Evolutionary conservation across 92 coral and sea anemone species (phyloP).

Genomic region (Paramuricea clavata): DNA sequence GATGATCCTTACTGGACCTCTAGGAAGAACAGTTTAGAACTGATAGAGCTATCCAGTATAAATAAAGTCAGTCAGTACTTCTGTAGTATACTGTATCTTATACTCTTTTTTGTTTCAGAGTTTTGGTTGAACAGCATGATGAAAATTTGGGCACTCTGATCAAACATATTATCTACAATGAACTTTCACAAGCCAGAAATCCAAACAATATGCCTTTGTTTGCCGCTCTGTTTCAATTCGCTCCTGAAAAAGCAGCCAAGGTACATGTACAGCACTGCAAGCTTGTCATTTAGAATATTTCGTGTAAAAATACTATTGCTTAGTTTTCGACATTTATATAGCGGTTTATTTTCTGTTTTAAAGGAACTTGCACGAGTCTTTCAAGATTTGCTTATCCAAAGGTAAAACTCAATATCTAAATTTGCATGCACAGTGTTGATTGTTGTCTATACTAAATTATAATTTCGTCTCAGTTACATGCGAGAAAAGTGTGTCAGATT

Average conservation of each 20-base stretch:
- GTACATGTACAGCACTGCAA: no score
- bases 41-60: neutral
- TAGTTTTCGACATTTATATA: no score
- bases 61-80: no score
- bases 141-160: conserved; percentile 91
- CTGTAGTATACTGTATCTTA: neutral
- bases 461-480: no score
- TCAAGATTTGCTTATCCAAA: conserved; percentile 89
- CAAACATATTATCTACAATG: conserved; percentile 94
- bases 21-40: conserved; percentile 4
- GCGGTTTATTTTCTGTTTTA: no score
- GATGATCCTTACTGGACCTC: no score
- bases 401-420: conserved; percentile 50
- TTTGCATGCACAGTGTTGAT: neutral
- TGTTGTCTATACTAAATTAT: neutral
- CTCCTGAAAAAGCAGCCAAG: conserved; percentile 88
- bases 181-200: conserved; percentile 89
- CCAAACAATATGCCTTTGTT: conserved; percentile 97
- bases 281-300: no score
- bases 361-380: conserved; percentile 96
- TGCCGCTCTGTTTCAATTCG: conserved; percentile 82
- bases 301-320: no score
- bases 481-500: no score
- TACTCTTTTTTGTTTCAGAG: conserved; percentile 61
- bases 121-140: conserved; percentile 83